Conservation (phyloP, 2,888 invertebrate genomes). For the Podabrus alpinus region DNA sequence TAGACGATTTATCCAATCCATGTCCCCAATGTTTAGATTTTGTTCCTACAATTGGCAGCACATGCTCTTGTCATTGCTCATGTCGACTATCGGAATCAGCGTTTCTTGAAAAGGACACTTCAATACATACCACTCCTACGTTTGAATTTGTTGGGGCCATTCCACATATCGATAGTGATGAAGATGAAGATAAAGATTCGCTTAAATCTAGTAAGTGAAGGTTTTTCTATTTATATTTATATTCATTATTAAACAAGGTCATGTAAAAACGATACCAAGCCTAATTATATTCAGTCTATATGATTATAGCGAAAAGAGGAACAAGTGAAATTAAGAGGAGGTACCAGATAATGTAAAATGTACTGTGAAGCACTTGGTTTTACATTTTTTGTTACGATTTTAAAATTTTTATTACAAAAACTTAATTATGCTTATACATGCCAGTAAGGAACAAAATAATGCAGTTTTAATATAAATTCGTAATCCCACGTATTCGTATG, state of each 20-base stretch:
- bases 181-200: conserved; percentile 61
- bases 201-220: conserved; percentile 49
- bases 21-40: conserved; percentile 58
- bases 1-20: conserved; percentile 69
- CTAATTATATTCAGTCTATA: conserved; percentile 7
- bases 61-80: conserved; percentile 53
- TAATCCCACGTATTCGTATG: neutral
- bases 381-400: neutral
- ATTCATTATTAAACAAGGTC: conserved; percentile 22
- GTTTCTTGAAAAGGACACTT: conserved; percentile 53
- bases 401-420: neutral
- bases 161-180: conserved; percentile 75
- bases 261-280: conserved; percentile 23
- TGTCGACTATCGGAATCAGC: conserved; percentile 46
- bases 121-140: conserved; percentile 60
- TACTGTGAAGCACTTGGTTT: neutral
- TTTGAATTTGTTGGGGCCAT: conserved; percentile 70
- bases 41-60: conserved; percentile 44
- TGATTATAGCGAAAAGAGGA: neutral
- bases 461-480: no score
- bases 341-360: neutral
- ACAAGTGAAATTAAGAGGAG: conserved; percentile 1
- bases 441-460: neutral
- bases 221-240: neutral
- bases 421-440: neutral